Evolutionary conservation across 2,797 vertebrate species (phyloP), one percentile per base, ranked within the genome.

Genomic region (Pseudomugil gertrudae): DNA sequence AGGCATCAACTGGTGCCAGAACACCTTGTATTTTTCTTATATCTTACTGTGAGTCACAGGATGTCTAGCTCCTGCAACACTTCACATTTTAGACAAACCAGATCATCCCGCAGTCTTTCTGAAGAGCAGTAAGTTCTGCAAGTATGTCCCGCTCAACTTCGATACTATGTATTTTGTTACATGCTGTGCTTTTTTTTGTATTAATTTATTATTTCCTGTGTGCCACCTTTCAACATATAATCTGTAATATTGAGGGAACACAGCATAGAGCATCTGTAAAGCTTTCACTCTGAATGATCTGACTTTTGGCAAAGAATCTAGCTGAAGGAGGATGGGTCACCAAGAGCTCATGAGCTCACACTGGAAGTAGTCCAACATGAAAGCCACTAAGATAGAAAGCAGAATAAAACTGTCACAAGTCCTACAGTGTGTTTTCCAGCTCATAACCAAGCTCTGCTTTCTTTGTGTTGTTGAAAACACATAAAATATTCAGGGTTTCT

Each of bases 1-100:
- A 72, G 62, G 72, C 68, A 47, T 64, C 80, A 76, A 67, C 81
- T 58, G 53, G 58, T 85, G 73, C 83, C 75, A 78, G 63, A 83
- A 68, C 33, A 80, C 62, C 9, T 19, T 69, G 69, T 80, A 51
- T 51, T 80, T 79, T 29, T 55, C 75, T 83, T 9, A 2, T 61
- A 60, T 69, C 48, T 9, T 23, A 5, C 33, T 32, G 38, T 71
- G 61, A 69, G 78, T 79, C 74, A 59, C 45, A 2, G 69, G 76
- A 53, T 40, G 62, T 85, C 66, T 78, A 5, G 69, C 29, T 63
- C 57, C 50, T 47, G 55, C 52, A n/a, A 62, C 74, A 73, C 58
- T 56, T 74, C 21, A 30, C 17, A 11, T 52, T 57, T 65, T 45
- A 80, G 52, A 76, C 58, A 9, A 62, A 55, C 63, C 40, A 47